Conservation (phyloP, 2,888 invertebrate genomes). For the Crossocerus cetratus region DNA sequence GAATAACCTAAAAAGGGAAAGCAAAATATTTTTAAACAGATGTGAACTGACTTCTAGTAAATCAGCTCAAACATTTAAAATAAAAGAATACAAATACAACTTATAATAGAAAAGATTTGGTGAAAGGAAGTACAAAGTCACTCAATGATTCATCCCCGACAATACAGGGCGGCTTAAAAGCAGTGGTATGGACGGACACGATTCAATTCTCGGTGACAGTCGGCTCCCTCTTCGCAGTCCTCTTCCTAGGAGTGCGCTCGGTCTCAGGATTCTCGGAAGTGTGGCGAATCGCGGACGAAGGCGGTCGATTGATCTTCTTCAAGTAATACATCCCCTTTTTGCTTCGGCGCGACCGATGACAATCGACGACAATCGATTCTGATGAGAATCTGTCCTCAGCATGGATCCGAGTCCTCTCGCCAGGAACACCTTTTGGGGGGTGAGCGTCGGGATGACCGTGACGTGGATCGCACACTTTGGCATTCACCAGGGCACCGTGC, state of each 20-base stretch:
- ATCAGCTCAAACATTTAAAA: too few relatives aligned
- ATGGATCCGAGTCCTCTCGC: slow-evolving; percentile 81
- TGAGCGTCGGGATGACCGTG: slow-evolving; percentile 80
- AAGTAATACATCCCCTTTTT: slow-evolving; percentile 75
- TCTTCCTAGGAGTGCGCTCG: slow-evolving; percentile 78
- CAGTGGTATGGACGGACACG: slow-evolving; percentile 83
- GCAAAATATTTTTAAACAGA: too few relatives aligned
- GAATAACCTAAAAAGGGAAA: too few relatives aligned
- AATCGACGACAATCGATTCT: background rate
- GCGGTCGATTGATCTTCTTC: slow-evolving; percentile 81
- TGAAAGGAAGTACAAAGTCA: too few relatives aligned
- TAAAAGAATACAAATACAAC: too few relatives aligned
- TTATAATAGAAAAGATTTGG: too few relatives aligned
- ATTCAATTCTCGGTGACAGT: slow-evolving; percentile 80
- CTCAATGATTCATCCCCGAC: background rate
- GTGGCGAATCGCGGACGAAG: slow-evolving; percentile 79
- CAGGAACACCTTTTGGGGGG: slow-evolving; percentile 81
- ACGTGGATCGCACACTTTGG: slow-evolving; percentile 80
- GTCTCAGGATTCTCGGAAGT: slow-evolving; percentile 79
- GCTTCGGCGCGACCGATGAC: background rate
- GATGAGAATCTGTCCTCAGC: slow-evolving; percentile 74
- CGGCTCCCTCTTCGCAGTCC: slow-evolving; percentile 79
- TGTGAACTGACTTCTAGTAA: too few relatives aligned
- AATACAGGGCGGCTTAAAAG: slow-evolving; percentile 80
- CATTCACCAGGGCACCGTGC: slow-evolving; percentile 80